A percentile compares a stretch with the other conserved stretches of the same genome.
phyloP scores from a whole-genome alignment of 2,888 invertebrate genomes.

The Serrognathus titanus region DNA sequence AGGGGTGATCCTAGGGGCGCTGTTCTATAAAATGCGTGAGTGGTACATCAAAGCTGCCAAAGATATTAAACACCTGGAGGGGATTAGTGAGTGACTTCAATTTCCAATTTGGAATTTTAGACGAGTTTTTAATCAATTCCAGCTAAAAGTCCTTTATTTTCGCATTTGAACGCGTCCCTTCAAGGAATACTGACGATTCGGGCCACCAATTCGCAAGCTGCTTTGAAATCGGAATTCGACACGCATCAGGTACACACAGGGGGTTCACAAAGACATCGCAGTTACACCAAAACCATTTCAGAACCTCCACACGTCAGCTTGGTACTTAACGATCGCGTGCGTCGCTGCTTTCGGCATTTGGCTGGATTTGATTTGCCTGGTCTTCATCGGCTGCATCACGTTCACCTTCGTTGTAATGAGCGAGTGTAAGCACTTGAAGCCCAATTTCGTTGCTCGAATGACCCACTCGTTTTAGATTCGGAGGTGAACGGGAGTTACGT shows the following conservation, averaged over 20 bases:
- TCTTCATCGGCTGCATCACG: constrained; percentile 64
- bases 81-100: constrained; percentile 44
- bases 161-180: constrained; percentile 71
- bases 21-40: constrained; percentile 62
- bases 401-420: constrained; percentile 60
- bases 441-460: background rate
- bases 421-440: constrained; percentile 51
- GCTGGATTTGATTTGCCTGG: constrained; percentile 67
- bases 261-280: background rate
- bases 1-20: constrained; percentile 56
- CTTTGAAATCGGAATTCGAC: constrained; percentile 59
- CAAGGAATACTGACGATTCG: constrained; percentile 73
- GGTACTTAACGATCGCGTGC: constrained; percentile 63
- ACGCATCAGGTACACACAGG: constrained; percentile 49
- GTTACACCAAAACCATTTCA: constrained; percentile 34
- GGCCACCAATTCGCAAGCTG: constrained; percentile 62
- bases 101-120: background rate
- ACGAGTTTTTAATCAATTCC: constrained; percentile 3
- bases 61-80: constrained; percentile 63
- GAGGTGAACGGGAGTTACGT: constrained; percentile 43
- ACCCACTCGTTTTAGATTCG: constrained; percentile 6
- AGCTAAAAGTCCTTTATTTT: constrained; percentile 78
- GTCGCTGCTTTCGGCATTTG: constrained; percentile 70
- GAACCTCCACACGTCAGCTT: constrained; percentile 68
- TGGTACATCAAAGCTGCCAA: constrained; percentile 68